Evolutionary conservation across 2,888 invertebrate genomes (phyloP).

Genomic region (Acrobeloides nanus): DNA sequence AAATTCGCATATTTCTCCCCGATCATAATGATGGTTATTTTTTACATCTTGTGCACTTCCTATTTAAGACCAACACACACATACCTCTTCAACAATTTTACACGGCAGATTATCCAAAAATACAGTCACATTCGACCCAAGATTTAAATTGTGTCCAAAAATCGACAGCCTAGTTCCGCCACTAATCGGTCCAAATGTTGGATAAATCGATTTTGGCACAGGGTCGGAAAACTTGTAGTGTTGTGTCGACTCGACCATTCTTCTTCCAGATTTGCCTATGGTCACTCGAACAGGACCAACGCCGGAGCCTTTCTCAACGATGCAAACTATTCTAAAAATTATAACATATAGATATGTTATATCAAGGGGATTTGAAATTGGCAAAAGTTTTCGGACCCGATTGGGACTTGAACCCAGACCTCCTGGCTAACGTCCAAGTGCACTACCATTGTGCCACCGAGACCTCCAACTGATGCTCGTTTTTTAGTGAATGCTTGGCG

Average conservation of each 20-base stretch:
- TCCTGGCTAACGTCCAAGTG: too few species aligned
- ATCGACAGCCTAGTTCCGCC: constrained; percentile 86
- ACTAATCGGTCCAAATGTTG: constrained; percentile 76
- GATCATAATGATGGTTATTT: too few species aligned
- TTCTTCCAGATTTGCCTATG: constrained; percentile 35
- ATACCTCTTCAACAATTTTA: constrained; percentile 65
- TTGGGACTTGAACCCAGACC: too few species aligned
- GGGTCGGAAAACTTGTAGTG: constrained; percentile 26
- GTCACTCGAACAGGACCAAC: constrained; percentile 43
- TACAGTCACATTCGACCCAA: constrained; percentile 73
- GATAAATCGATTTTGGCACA: constrained; percentile 48
- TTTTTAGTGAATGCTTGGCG: too few species aligned
- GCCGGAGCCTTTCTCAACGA: constrained; percentile 27
- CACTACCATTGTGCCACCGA: too few species aligned
- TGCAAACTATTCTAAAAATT: constrained; percentile 27
- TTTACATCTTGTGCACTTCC: too few species aligned
- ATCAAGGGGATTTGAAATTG: too few species aligned
- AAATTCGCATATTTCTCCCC: too few species aligned
- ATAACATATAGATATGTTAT: too few species aligned
- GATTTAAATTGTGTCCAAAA: constrained; percentile 82
- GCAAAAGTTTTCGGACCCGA: too few species aligned
- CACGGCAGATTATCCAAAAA: constrained; percentile 63
- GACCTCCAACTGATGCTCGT: too few species aligned
- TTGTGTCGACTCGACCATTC: constrained; percentile 35
- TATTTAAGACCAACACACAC: too few species aligned